These are phyloP conservation scores for Amyelois transitella DNA, from an alignment of 1,140 invertebrate genomes.

Conservation along the genomic window DNA sequence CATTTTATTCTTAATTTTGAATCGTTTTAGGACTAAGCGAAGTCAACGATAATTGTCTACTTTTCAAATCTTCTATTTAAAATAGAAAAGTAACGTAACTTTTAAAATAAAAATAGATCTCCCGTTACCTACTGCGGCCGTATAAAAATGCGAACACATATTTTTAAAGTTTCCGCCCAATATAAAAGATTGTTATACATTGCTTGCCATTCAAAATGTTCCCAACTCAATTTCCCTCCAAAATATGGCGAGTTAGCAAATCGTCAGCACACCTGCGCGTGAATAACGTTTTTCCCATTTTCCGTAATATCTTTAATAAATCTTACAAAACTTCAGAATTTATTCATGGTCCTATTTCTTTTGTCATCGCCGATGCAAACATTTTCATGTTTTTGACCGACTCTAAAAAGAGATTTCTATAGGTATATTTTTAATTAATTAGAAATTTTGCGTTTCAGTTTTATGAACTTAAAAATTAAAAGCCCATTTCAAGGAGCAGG, in stretches of 20 bases:
- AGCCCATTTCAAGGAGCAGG: no score
- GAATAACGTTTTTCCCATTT: conserved; percentile 64
- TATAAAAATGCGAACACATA: background rate
- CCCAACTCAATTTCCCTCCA: conserved; percentile 57
- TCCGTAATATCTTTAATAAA: conserved; percentile 68
- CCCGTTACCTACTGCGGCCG: no score
- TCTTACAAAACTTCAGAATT: conserved; percentile 51
- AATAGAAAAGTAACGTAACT: no score
- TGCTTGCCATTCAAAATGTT: conserved; percentile 22
- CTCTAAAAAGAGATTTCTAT: background rate
- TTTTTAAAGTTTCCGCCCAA: background rate
- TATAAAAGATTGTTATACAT: background rate
- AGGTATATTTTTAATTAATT: conserved; percentile 4
- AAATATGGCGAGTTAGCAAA: conserved; percentile 69
- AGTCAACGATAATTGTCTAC: no score
- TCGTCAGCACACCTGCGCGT: conserved; percentile 68
- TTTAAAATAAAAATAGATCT: no score
- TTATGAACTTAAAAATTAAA: no score
- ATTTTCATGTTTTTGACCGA: background rate
- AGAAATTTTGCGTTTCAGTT: no score
- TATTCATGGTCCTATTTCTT: conserved; percentile 44
- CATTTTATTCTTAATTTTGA: no score
- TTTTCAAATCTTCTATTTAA: no score
- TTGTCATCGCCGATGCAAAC: background rate
- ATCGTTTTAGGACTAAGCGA: no score